phyloP scores from a whole-genome alignment of 2,797 vertebrate species.

The Yasuhikotakia modesta region DNA sequence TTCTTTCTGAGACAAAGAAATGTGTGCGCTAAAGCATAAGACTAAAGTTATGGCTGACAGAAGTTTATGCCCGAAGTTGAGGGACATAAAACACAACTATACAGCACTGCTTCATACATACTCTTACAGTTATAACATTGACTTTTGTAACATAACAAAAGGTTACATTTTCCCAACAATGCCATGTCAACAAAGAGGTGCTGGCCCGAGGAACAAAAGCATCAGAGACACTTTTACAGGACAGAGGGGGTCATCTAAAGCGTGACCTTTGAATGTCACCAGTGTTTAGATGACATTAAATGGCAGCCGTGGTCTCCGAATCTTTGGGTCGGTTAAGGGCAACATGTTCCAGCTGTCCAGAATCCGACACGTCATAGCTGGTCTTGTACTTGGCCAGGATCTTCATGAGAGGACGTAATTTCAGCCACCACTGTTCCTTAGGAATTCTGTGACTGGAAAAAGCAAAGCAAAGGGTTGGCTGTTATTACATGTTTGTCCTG shows the following conservation, averaged over 20 bases:
- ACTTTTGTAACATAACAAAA: constrained; percentile 22
- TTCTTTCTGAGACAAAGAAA: background rate
- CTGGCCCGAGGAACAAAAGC: constrained; percentile 4
- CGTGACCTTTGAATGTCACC: constrained; percentile 39
- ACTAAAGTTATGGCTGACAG: constrained; percentile 16
- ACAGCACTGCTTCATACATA: constrained; percentile 9
- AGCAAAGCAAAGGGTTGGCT: constrained; percentile 19
- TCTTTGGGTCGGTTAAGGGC: constrained; percentile 73
- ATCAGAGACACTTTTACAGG: constrained; percentile 1
- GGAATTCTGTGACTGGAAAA: constrained; percentile 89
- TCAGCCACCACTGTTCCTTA: constrained; percentile 95
- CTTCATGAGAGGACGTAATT: constrained; percentile 92
- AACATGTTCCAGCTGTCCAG: constrained; percentile 85
- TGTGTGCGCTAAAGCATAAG: constrained; percentile 24
- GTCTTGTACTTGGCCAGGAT: constrained; percentile 95
- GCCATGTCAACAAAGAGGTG: background rate
- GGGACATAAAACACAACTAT: constrained; percentile 19
- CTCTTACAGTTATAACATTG: constrained; percentile 15
- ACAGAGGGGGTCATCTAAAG: constrained; percentile 3
- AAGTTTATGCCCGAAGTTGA: background rate
- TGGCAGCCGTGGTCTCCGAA: constrained; percentile 72
- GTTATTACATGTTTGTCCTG: background rate
- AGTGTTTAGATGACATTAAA: constrained; percentile 68
- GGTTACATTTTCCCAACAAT: constrained; percentile 23
- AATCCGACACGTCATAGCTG: constrained; percentile 88